Evolutionary conservation across 2,797 vertebrate genomes (phyloP).

Genomic region (Holocentrus rufus): DNA sequence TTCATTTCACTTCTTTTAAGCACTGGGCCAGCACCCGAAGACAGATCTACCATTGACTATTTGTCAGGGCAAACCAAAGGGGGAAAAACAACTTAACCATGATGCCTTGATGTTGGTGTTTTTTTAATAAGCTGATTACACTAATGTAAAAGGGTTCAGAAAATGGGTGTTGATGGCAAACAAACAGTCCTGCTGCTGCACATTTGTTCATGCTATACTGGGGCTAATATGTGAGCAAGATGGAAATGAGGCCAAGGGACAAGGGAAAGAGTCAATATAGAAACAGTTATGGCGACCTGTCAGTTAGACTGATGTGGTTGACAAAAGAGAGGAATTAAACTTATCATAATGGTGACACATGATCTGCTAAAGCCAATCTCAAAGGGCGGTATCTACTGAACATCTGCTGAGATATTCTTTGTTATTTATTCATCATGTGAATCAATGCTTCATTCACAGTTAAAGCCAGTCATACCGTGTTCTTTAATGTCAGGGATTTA

Average conservation of each 20-base stretch:
- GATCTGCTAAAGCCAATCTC: too few relatives aligned
- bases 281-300: not conserved
- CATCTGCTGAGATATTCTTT: too few relatives aligned
- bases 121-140: conserved; percentile 36
- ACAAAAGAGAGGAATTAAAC: not conserved
- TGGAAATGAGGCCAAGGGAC: not conserved
- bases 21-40: conserved; percentile 26
- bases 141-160: not conserved
- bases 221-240: not conserved
- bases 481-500: too few relatives aligned
- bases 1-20: conserved; percentile 60
- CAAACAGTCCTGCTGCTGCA: too few relatives aligned
- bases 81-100: conserved; percentile 5
- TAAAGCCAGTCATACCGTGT: too few relatives aligned
- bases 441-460: too few relatives aligned
- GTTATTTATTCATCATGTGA: too few relatives aligned
- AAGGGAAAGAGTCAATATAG: not conserved
- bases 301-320: not conserved
- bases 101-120: conserved; percentile 27
- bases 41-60: conserved; percentile 49
- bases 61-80: conserved; percentile 49
- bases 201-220: not conserved
- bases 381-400: too few relatives aligned
- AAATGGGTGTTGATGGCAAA: not conserved
- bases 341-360: not conserved